phyloP scores from a whole-genome alignment of 92 coral and sea anemone genomes.

The Porites rus region DNA sequence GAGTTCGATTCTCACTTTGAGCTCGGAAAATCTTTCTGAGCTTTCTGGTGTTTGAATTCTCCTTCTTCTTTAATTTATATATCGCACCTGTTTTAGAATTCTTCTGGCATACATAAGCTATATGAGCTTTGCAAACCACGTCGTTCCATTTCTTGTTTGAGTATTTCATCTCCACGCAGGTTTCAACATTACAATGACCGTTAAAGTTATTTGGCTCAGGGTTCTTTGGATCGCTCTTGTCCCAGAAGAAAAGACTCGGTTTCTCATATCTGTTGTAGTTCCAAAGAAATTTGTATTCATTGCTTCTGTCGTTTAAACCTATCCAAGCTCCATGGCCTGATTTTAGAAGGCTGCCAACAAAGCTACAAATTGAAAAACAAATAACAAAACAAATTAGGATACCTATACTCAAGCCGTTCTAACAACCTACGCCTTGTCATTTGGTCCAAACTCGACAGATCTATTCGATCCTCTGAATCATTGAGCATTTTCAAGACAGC shows the following conservation, averaged over 20 bases:
- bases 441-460: no score
- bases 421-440: no score
- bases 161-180: constrained; percentile 89
- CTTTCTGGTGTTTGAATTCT: no score
- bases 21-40: no score
- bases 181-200: constrained; percentile 88
- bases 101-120: constrained; percentile 78
- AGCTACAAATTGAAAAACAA: constrained; percentile 41
- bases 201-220: constrained; percentile 87
- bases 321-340: constrained; percentile 96
- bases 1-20: no score
- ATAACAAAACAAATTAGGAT: not conserved
- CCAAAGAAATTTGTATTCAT: constrained; percentile 86
- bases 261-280: constrained; percentile 74
- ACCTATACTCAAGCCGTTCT: not conserved
- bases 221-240: constrained; percentile 66
- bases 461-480: no score
- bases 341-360: constrained; percentile 79
- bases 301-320: constrained; percentile 90
- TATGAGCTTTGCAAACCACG: constrained; percentile 89
- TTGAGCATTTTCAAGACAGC: no score
- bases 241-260: constrained; percentile 85
- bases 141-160: constrained; percentile 92
- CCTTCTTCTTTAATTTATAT: no score
- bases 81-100: constrained; percentile 49